phyloP scores from a whole-genome alignment of 1,140 invertebrate species.

The Pseudomyrmex cubaensis region DNA sequence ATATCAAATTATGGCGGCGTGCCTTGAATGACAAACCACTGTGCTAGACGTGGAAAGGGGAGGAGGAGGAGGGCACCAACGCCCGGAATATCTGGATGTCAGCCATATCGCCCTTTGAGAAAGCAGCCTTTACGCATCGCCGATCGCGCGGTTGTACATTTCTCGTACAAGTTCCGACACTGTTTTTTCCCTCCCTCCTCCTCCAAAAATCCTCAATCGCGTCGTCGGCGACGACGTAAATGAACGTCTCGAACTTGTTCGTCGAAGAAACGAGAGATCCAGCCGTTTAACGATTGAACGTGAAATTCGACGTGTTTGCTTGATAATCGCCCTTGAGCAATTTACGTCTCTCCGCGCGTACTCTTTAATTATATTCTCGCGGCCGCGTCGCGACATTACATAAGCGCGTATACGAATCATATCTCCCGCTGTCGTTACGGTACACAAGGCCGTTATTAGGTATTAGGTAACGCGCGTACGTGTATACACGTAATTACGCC shows the following conservation, averaged over 20 bases:
- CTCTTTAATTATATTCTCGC: conserved; percentile 57
- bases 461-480: conserved; percentile 56
- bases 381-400: conserved; percentile 46
- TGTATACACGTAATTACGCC: conserved; percentile 35
- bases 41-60: conserved; percentile 71
- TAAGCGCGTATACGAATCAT: conserved; percentile 61
- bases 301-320: conserved; percentile 1
- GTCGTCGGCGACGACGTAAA: too few species aligned
- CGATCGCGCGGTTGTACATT: conserved; percentile 5
- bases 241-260: too few species aligned
- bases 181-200: not conserved
- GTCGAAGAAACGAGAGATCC: not conserved
- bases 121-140: not conserved
- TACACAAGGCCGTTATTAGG: conserved; percentile 59
- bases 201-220: not conserved
- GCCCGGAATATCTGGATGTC: conserved; percentile 57
- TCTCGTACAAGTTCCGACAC: not conserved
- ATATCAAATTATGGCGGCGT: conserved; percentile 83
- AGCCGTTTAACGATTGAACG: conserved; percentile 3
- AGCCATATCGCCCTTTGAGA: conserved; percentile 47
- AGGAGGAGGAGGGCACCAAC: not conserved
- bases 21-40: conserved; percentile 81
- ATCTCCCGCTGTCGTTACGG: conserved; percentile 39
- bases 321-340: not conserved
- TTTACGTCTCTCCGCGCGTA: conserved; percentile 22